Conservation (phyloP, 2,888 invertebrate species). For the Tromatobia lineatoria region DNA sequence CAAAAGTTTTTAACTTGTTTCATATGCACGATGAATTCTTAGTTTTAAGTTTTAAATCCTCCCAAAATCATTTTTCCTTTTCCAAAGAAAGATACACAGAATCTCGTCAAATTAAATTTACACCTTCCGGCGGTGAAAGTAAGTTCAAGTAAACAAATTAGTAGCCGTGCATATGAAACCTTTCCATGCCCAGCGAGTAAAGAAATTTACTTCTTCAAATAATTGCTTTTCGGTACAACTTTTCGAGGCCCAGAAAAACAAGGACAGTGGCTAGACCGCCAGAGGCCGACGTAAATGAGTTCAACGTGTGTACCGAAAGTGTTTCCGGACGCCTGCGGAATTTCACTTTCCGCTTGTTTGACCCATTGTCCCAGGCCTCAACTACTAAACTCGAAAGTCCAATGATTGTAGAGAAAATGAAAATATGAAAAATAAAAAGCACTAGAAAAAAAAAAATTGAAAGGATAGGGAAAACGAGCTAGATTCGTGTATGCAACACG, state of each 20-base stretch:
- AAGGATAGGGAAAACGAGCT: constrained; percentile 62
- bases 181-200: constrained; percentile 23
- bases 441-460: constrained; percentile 22
- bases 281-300: constrained; percentile 35
- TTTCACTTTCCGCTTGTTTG: constrained; percentile 68
- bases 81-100: not conserved
- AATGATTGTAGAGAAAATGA: constrained; percentile 27
- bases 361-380: constrained; percentile 16
- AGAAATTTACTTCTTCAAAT: not conserved
- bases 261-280: not conserved
- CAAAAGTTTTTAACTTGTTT: no score
- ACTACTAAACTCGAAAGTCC: constrained; percentile 33
- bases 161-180: constrained; percentile 4
- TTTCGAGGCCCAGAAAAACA: not conserved
- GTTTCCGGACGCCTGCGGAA: constrained; percentile 45
- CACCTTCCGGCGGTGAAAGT: not conserved
- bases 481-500: constrained; percentile 49
- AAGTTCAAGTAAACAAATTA: not conserved
- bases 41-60: no score
- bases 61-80: not conserved
- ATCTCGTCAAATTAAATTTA: not conserved
- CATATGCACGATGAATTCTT: no score
- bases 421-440: constrained; percentile 30
- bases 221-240: not conserved
- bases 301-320: constrained; percentile 52